These are phyloP conservation scores for Hippocampus guttulatus DNA, from an alignment of 2,113 vertebrate genomes.

Conservation along the genomic window DNA sequence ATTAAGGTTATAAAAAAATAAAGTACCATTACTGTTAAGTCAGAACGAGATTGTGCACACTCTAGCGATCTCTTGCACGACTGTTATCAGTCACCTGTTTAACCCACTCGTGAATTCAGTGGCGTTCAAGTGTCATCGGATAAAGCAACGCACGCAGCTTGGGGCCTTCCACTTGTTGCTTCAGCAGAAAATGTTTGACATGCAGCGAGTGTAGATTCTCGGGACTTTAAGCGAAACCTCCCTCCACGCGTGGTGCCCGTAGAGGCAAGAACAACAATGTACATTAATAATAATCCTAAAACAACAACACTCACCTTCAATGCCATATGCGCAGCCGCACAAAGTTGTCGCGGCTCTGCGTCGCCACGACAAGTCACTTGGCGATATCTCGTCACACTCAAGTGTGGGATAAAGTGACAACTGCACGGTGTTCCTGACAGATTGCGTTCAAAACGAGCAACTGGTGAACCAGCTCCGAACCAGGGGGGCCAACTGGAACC, in stretches of 20 bases:
- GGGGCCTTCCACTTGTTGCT: slow-evolving; percentile 14
- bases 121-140: not conserved
- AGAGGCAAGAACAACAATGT: not conserved
- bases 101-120: not conserved
- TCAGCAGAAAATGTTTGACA: not conserved
- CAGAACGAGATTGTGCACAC: no score
- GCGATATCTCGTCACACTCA: not conserved
- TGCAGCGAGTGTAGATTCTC: not conserved
- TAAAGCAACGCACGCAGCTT: not conserved
- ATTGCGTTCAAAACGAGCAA: not conserved
- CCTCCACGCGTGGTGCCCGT: not conserved
- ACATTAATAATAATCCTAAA: not conserved
- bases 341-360: slow-evolving; percentile 7
- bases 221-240: not conserved
- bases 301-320: slow-evolving; percentile 32
- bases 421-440: not conserved
- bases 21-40: not conserved
- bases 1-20: not conserved
- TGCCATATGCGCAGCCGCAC: slow-evolving; percentile 8
- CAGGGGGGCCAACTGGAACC: slow-evolving; percentile 7
- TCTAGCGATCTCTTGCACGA: not conserved
- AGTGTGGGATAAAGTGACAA: not conserved
- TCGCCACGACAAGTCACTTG: not conserved
- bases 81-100: slow-evolving; percentile 19
- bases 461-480: slow-evolving; percentile 14